Conservation (phyloP, 2,888 invertebrate species). For the Dendrolimus houi region DNA sequence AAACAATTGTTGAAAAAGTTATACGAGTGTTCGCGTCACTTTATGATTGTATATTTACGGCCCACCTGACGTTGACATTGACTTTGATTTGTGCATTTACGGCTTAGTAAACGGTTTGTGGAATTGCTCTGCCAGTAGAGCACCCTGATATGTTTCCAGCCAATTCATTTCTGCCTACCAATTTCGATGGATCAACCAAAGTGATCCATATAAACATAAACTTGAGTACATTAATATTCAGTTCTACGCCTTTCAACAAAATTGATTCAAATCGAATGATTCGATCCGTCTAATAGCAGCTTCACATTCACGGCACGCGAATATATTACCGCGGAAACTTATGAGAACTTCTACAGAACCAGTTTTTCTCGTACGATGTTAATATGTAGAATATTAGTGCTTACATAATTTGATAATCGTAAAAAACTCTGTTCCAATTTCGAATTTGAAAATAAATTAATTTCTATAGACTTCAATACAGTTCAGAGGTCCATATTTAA, state of each 20-base stretch:
- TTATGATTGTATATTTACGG: slow-evolving; percentile 74
- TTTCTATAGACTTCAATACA: slow-evolving; percentile 2
- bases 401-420: neutral
- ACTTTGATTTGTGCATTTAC: slow-evolving; percentile 73
- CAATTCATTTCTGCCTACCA: too few species aligned
- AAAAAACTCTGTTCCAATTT: neutral
- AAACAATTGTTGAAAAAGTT: slow-evolving; percentile 77
- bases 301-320: too few species aligned
- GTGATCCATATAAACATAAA: too few species aligned
- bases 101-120: slow-evolving; percentile 55
- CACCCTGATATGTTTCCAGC: slow-evolving; percentile 15
- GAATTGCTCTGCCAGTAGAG: slow-evolving; percentile 36
- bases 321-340: too few species aligned
- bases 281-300: too few species aligned
- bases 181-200: too few species aligned
- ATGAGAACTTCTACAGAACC: too few species aligned
- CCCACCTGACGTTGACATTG: slow-evolving; percentile 73
- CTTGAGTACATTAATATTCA: too few species aligned
- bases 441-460: slow-evolving; percentile 2
- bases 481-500: neutral
- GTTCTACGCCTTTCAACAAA: too few species aligned
- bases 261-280: too few species aligned
- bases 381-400: too few species aligned
- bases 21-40: slow-evolving; percentile 71
- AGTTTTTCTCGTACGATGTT: too few species aligned